Evolutionary conservation across 2,888 invertebrate species (phyloP).

Genomic region (Drosophila birchii): DNA sequence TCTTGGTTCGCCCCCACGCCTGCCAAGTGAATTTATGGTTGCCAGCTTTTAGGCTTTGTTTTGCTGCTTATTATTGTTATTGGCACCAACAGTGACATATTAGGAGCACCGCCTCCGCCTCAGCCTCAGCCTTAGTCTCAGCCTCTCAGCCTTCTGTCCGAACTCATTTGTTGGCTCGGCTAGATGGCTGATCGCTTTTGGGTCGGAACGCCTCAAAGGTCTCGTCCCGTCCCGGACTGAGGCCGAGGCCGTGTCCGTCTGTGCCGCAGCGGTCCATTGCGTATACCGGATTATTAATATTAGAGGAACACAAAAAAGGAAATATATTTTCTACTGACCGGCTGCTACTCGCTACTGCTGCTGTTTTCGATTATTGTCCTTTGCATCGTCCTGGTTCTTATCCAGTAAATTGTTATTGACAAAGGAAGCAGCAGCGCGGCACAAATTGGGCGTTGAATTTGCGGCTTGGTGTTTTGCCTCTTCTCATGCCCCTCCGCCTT

Average conservation of each 20-base stretch:
- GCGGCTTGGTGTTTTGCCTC: constrained; percentile 68
- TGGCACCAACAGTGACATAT: constrained; percentile 82
- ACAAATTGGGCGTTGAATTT: constrained; percentile 79
- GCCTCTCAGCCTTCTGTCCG: constrained; percentile 51
- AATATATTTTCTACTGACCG: constrained; percentile 79
- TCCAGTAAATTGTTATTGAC: constrained; percentile 81
- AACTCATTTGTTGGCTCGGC: constrained; percentile 67
- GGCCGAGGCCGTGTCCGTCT: constrained; percentile 1
- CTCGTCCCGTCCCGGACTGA: constrained; percentile 9
- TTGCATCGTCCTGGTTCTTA: constrained; percentile 48
- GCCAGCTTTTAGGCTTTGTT: constrained; percentile 80
- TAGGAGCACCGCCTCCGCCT: constrained; percentile 59
- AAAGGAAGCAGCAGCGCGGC: constrained; percentile 79
- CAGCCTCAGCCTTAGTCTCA: neutral
- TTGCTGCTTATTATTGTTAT: constrained; percentile 81
- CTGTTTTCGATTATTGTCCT: constrained; percentile 79
- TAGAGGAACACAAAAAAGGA: constrained; percentile 58
- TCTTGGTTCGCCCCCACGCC: constrained; percentile 48
- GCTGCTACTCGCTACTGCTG: constrained; percentile 68
- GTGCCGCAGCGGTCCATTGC: constrained; percentile 44
- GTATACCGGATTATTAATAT: constrained; percentile 78
- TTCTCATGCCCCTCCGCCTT: constrained; percentile 1
- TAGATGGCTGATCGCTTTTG: constrained; percentile 43
- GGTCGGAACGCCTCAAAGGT: constrained; percentile 31
- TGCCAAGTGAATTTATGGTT: constrained; percentile 72